Percentiles rank a stretch among this genome's conserved stretches.
Conservation (phyloP, 2,888 invertebrate species). For the Tinea trinotella region DNA sequence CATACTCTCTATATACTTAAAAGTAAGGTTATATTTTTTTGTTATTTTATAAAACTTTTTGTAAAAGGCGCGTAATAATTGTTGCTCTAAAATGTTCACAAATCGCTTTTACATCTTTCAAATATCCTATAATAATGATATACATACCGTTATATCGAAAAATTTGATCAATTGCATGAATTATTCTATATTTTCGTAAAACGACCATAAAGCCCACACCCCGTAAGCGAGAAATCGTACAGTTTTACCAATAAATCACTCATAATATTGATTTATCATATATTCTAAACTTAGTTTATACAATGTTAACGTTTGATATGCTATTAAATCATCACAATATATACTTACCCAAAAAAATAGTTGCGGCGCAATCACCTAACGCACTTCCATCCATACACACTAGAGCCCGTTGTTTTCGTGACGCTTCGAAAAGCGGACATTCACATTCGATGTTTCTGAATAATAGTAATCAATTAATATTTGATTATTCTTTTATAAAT, state of each 20-base stretch:
- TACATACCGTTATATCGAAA: not conserved
- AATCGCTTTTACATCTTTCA: not conserved
- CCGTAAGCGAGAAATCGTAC: not conserved
- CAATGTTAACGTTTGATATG: not conserved
- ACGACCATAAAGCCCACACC: constrained; percentile 12
- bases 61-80: constrained; percentile 6
- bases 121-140: not conserved
- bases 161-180: not conserved
- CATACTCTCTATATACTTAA: not conserved
- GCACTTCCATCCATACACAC: constrained; percentile 70
- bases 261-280: not conserved
- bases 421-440: constrained; percentile 64
- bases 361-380: constrained; percentile 77
- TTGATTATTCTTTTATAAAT: not conserved
- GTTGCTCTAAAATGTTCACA: not conserved
- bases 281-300: not conserved
- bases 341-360: constrained; percentile 63
- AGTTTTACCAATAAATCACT: not conserved
- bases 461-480: constrained; percentile 2
- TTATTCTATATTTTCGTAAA: constrained; percentile 1
- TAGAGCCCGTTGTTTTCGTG: constrained; percentile 72
- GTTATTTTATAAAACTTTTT: not conserved
- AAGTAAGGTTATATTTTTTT: constrained; percentile 12
- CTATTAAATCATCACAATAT: constrained; percentile 11
- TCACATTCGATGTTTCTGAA: not conserved